Percentiles rank a stretch among this genome's conserved stretches.
phyloP scores from a whole-genome alignment of 2,888 invertebrate genomes.

The Yponomeuta evonymella region DNA sequence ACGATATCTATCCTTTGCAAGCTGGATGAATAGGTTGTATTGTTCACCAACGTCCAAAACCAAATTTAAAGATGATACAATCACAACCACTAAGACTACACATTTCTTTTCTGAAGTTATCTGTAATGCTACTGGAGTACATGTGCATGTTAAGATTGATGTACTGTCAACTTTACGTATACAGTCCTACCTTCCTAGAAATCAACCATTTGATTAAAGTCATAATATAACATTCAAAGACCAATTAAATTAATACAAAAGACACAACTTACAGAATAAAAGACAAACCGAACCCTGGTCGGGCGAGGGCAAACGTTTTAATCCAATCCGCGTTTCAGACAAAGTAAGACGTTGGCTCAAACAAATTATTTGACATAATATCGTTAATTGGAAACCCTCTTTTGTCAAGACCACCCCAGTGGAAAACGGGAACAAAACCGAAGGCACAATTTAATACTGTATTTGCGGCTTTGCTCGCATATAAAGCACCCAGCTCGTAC shows the following conservation, averaged over 20 bases:
- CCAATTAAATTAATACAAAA: neutral
- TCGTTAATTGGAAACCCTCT: constrained; percentile 74
- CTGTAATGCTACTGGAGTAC: too few species aligned
- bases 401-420: constrained; percentile 43
- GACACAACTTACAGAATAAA: neutral
- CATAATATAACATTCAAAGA: neutral
- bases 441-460: neutral
- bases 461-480: too few species aligned
- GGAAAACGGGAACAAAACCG: neutral
- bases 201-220: neutral
- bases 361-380: constrained; percentile 77
- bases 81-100: too few species aligned
- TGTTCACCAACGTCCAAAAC: too few species aligned
- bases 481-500: too few species aligned
- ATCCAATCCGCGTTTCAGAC: constrained; percentile 60
- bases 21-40: too few species aligned
- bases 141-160: too few species aligned
- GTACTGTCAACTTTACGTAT: too few species aligned
- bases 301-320: constrained; percentile 50
- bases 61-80: too few species aligned
- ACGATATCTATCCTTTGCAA: too few species aligned
- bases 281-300: neutral
- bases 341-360: constrained; percentile 68
- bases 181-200: too few species aligned
- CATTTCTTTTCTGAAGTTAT: too few species aligned